These are phyloP conservation scores for Agrotis clavis DNA, from an alignment of 2,888 invertebrate genomes.

Conservation along the genomic window DNA sequence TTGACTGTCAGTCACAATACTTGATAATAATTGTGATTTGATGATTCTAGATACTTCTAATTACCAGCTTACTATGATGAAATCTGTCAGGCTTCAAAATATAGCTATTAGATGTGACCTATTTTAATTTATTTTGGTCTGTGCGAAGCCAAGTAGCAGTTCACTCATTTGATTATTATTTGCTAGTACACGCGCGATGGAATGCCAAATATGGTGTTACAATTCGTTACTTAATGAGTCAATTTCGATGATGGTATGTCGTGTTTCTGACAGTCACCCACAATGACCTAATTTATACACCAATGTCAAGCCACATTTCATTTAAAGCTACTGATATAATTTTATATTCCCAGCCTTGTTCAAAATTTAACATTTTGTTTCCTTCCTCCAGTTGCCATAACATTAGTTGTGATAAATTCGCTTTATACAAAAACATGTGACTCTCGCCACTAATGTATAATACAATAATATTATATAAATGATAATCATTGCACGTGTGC, in stretches of 20 bases:
- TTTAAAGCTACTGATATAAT: constrained; percentile 54
- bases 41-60: constrained; percentile 8
- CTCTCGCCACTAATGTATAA: constrained; percentile 62
- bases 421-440: constrained; percentile 60
- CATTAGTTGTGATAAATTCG: constrained; percentile 73
- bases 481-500: constrained; percentile 76
- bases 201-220: constrained; percentile 16
- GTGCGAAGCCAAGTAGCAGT: neutral
- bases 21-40: neutral
- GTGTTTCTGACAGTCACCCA: constrained; percentile 1
- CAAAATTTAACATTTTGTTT: constrained; percentile 25
- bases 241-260: constrained; percentile 1
- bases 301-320: constrained; percentile 11
- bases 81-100: constrained; percentile 2
- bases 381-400: constrained; percentile 58
- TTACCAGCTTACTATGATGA: neutral
- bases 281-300: neutral
- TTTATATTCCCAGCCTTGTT: constrained; percentile 56
- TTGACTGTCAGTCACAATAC: constrained; percentile 21
- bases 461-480: constrained; percentile 70
- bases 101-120: constrained; percentile 11
- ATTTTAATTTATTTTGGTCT: constrained; percentile 15
- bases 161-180: constrained; percentile 14
- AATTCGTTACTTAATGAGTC: constrained; percentile 11
- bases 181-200: neutral